These are phyloP conservation scores for Venturia canescens DNA, from an alignment of 1,140 invertebrate genomes.

Conservation along the genomic window DNA sequence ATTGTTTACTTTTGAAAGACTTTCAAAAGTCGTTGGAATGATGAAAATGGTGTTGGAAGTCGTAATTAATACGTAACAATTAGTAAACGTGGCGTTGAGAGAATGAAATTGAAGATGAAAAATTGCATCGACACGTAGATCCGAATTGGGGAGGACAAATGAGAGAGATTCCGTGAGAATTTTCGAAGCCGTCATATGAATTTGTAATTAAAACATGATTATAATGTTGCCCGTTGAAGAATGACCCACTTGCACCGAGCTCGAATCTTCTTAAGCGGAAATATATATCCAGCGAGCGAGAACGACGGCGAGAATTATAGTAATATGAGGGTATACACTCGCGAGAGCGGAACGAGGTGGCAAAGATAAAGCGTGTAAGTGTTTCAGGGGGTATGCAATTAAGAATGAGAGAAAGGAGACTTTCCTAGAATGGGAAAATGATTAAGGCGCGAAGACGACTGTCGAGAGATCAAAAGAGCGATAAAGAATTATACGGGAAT, in stretches of 20 bases:
- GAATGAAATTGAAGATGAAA: no score
- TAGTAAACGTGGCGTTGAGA: no score
- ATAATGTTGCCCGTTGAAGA: neutral
- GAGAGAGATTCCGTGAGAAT: neutral
- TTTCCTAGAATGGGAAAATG: constrained; percentile 3
- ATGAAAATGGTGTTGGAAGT: no score
- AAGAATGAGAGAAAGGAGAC: neutral
- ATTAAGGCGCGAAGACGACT: neutral
- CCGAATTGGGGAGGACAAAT: neutral
- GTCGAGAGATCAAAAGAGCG: constrained; percentile 4
- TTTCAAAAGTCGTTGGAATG: no score
- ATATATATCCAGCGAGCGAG: neutral
- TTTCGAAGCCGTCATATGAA: neutral
- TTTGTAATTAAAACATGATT: constrained; percentile 18
- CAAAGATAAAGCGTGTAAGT: constrained; percentile 8
- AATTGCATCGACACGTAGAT: neutral
- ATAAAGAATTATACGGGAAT: constrained; percentile 20
- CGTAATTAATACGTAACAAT: no score
- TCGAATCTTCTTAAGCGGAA: neutral
- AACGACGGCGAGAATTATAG: neutral
- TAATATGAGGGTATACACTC: neutral
- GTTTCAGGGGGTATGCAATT: neutral
- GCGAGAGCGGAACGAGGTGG: neutral
- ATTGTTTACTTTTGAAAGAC: no score
- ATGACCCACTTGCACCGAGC: neutral